Base-by-base conservation (phyloP, 1,140 invertebrate genomes). In the Drosophila arizonae region DNA sequence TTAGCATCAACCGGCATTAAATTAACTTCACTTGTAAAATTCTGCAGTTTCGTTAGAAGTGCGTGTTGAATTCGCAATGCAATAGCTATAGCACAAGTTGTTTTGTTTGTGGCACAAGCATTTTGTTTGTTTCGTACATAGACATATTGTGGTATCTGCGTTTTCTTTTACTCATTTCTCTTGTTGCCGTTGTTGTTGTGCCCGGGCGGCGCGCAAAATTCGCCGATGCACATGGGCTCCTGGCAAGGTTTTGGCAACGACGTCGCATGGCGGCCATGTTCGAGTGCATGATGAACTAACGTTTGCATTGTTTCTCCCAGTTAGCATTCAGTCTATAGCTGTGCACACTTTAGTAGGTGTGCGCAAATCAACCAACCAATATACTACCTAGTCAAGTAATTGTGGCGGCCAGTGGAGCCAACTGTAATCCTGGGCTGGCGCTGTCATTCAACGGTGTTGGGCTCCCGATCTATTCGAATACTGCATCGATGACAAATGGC, bases 321-420 rank as follows among this genome's bases (percentile, higher is more conserved):
- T 24, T 24, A 24, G 21, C 3, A 39, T 39, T 11, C 36, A 2
- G 1, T 39, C 11, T 45, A 4, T 21, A n/a, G 11, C 10, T 26
- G 41, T 30, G 71, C 71, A 74, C 72, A 64, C 66, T 70, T 57
- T 50, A 17, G 11, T 15, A 58, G 64, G 66, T 70, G 72, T 70
- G 72, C 72, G 10, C 4, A 15, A 39, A 57, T 39, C 45, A 52
- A 48, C 9, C 72, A 74, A 74, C 9, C 72, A 74, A 74, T 58
- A 74, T 74, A 74, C 67, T 58, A 41, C 66, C 61, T 10, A 54
- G 36, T 60, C 48, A 33, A 68, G 56, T 9, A 67, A 67, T 41
- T 54, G 61, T 72, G 58, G 63, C 70, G 69, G 70, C 63, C 52
- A 51, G 24, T 39, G 52, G 58, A 46, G 60, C 58, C 60, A 58